phyloP scores from a whole-genome alignment of 2,888 invertebrate genomes.

The Boloria selene region DNA sequence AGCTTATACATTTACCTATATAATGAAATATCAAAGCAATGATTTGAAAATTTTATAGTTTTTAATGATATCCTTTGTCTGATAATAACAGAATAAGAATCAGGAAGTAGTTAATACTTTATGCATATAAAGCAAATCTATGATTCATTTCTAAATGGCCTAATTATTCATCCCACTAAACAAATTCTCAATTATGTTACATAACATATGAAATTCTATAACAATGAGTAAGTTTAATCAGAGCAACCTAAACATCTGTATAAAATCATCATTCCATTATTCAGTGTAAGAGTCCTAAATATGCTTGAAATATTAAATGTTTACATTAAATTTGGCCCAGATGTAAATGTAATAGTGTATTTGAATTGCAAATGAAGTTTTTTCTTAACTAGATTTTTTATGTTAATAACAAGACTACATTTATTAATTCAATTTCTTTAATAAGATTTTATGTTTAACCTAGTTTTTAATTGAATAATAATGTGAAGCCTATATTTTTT shows the following conservation, averaged over 20 bases:
- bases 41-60: too few species aligned
- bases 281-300: not conserved
- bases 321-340: slow-evolving; percentile 2
- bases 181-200: slow-evolving; percentile 2
- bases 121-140: not conserved
- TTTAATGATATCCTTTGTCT: not conserved
- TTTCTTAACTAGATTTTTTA: not conserved
- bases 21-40: too few species aligned
- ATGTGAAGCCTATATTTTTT: not conserved
- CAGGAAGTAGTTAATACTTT: not conserved
- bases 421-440: slow-evolving; percentile 4
- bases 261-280: not conserved
- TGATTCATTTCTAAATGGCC: slow-evolving; percentile 16
- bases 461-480: not conserved
- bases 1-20: too few species aligned
- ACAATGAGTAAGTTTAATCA: not conserved
- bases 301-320: not conserved
- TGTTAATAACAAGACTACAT: not conserved
- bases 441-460: slow-evolving; percentile 14
- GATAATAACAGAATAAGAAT: not conserved
- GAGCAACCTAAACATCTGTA: not conserved
- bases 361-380: slow-evolving; percentile 1
- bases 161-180: slow-evolving; percentile 19
- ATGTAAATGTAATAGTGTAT: slow-evolving; percentile 8
- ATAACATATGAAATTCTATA: slow-evolving; percentile 1